Conservation (phyloP, 2,797 vertebrate genomes). For the Coregonus suidteri region DNA sequence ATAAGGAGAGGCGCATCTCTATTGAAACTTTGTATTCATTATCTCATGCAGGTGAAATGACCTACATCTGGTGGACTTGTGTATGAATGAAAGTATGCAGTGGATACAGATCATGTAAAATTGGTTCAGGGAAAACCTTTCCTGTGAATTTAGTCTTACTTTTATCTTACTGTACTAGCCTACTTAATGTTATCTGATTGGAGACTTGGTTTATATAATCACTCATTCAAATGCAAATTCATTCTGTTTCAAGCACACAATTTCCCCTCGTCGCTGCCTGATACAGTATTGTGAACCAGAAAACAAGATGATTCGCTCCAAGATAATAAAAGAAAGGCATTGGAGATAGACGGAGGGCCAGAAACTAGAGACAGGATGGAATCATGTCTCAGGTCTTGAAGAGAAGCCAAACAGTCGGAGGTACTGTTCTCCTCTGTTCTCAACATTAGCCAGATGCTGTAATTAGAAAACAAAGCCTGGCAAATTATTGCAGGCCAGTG, state of each 20-base stretch:
- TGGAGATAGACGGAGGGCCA: conserved; percentile 1
- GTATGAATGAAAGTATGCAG: neutral
- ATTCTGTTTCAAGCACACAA: conserved; percentile 1
- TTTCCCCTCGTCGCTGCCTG: conserved; percentile 7
- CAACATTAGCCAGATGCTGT: conserved; percentile 55
- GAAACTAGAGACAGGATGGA: conserved; percentile 5
- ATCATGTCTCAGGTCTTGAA: conserved; percentile 9
- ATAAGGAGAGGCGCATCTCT: neutral
- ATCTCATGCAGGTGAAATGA: neutral
- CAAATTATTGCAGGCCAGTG: conserved; percentile 34
- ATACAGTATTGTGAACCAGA: conserved; percentile 33
- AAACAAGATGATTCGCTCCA: conserved; percentile 34
- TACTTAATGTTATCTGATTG: neutral
- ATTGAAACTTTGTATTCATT: neutral
- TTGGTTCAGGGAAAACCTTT: neutral
- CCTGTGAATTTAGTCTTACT: neutral
- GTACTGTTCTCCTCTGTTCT: conserved; percentile 33
- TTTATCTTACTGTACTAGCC: neutral
- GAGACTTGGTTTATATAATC: neutral
- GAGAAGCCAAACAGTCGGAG: conserved; percentile 4
- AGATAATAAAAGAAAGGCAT: conserved; percentile 5
- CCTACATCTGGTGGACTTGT: neutral
- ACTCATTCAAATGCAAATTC: neutral
- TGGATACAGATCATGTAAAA: neutral
- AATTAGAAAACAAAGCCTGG: conserved; percentile 52